Percentiles rank a stretch among this genome's conserved stretches.
phyloP scores from a whole-genome alignment of 2,888 invertebrate genomes.

The Calameuta idolon region DNA sequence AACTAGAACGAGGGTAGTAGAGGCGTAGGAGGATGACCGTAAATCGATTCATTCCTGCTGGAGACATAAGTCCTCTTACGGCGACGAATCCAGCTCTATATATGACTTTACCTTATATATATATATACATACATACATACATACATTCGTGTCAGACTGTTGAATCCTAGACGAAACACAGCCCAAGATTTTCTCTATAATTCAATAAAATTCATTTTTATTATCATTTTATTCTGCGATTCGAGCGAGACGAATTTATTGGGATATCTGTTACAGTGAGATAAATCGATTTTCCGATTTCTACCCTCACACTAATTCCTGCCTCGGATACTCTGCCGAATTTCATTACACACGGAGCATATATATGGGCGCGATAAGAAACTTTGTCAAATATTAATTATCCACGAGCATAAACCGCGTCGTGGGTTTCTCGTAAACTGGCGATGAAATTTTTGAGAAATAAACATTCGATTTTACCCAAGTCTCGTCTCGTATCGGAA shows the following conservation, averaged over 20 bases:
- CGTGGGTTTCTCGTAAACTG: background rate
- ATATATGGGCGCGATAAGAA: background rate
- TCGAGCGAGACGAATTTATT: background rate
- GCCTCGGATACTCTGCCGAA: too few species aligned
- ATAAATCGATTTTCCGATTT: background rate
- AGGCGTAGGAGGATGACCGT: background rate
- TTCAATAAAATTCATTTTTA: background rate
- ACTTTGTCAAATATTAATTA: background rate
- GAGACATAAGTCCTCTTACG: background rate
- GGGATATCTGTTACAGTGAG: background rate
- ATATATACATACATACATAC: too few species aligned
- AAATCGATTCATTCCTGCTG: background rate
- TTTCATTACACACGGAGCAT: background rate
- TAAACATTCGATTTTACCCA: background rate
- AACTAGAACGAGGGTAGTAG: background rate
- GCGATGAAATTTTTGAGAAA: background rate
- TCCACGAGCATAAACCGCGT: background rate
- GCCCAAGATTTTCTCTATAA: background rate
- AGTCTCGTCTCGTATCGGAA: background rate
- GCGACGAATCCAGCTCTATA: background rate
- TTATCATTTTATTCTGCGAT: background rate
- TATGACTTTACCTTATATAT: background rate
- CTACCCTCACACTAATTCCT: too few species aligned
- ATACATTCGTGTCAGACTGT: background rate
- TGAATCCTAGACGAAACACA: background rate